Conservation (phyloP, 2,888 invertebrate species). For the Oscheius sp. region DNA sequence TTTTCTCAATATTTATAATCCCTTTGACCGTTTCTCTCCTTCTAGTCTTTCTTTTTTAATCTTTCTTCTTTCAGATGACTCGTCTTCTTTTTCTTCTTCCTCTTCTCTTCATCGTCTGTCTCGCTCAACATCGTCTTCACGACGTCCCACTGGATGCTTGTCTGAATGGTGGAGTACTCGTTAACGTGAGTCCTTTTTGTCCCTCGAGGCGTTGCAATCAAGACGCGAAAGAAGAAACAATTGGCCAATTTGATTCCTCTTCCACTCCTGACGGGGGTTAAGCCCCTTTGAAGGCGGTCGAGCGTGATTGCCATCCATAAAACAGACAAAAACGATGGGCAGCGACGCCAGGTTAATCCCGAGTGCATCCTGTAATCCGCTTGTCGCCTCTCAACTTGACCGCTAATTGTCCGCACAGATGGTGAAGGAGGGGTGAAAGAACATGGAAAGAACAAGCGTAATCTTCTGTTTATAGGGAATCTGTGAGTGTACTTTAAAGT, state of each 20-base stretch:
- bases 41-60: not conserved
- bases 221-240: slow-evolving; percentile 2
- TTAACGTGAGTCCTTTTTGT: slow-evolving; percentile 39
- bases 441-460: not conserved
- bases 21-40: slow-evolving; percentile 10
- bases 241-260: slow-evolving; percentile 30
- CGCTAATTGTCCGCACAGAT: slow-evolving; percentile 31
- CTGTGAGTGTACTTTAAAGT: slow-evolving; percentile 53
- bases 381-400: slow-evolving; percentile 31
- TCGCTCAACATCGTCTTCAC: not conserved
- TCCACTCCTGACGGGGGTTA: slow-evolving; percentile 10
- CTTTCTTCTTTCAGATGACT: not conserved
- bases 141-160: slow-evolving; percentile 45
- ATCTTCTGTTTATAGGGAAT: slow-evolving; percentile 43
- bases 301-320: slow-evolving; percentile 1
- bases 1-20: not conserved
- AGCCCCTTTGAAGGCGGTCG: slow-evolving; percentile 2
- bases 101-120: not conserved
- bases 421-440: slow-evolving; percentile 5
- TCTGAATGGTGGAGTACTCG: slow-evolving; percentile 49
- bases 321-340: not conserved
- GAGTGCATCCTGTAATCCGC: slow-evolving; percentile 23
- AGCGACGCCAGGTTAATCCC: slow-evolving; percentile 26
- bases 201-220: slow-evolving; percentile 24
- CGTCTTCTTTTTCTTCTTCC: not conserved